Evolutionary conservation across 1,140 invertebrate genomes (phyloP).

Genomic region (Mycetomoellerius zeteki): DNA sequence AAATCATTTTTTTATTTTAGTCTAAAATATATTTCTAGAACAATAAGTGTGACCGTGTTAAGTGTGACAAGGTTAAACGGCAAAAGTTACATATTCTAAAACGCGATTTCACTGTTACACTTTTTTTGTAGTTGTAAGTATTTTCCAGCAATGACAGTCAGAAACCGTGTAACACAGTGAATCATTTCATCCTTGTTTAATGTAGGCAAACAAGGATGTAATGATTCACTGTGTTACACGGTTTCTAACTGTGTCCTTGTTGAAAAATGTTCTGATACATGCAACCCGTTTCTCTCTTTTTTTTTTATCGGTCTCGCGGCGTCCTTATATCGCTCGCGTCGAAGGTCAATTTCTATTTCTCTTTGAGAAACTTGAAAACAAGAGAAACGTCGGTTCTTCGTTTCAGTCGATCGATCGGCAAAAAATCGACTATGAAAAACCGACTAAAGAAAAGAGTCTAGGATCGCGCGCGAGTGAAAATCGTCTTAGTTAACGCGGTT

Average conservation of each 20-base stretch:
- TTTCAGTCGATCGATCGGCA: slow-evolving; percentile 42
- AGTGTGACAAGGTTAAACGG: background rate
- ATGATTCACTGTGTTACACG: no score
- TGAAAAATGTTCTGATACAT: background rate
- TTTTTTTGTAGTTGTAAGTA: no score
- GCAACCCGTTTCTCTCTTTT: background rate
- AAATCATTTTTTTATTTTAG: background rate
- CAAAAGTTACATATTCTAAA: slow-evolving; percentile 12
- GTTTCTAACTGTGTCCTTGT: no score
- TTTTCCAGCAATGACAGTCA: background rate
- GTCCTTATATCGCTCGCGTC: background rate
- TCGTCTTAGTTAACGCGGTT: slow-evolving; percentile 56
- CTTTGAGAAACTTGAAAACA: slow-evolving; percentile 78
- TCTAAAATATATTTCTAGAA: background rate
- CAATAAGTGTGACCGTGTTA: background rate
- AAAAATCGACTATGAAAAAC: slow-evolving; percentile 62
- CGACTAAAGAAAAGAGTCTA: slow-evolving; percentile 4
- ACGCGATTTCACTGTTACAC: slow-evolving; percentile 54
- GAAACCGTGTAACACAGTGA: no score
- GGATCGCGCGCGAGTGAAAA: slow-evolving; percentile 56
- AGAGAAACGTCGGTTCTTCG: slow-evolving; percentile 49
- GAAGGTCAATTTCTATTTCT: slow-evolving; percentile 85
- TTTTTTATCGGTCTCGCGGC: background rate
- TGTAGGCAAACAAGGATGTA: no score
- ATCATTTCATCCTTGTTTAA: no score